phyloP scores from a whole-genome alignment of 2,888 invertebrate species.

The Junonia oenone region DNA sequence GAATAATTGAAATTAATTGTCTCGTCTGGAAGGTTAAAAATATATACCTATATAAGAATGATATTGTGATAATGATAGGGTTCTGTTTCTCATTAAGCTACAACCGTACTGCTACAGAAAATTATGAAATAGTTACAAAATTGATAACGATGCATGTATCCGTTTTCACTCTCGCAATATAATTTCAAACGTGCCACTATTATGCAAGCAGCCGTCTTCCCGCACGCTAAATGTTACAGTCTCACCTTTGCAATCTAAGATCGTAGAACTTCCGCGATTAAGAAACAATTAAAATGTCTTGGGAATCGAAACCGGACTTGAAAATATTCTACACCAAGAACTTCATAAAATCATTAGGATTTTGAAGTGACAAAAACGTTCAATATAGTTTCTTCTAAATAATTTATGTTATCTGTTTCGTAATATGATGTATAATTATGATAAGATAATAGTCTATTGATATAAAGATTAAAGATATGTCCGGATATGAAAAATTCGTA shows the following conservation, averaged over 20 bases:
- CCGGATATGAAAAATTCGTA: not conserved
- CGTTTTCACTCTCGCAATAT: slow-evolving; percentile 16
- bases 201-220: slow-evolving; percentile 27
- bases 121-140: not conserved
- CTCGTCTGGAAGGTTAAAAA: too few relatives aligned
- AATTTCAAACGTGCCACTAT: slow-evolving; percentile 22
- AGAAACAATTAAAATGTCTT: slow-evolving; percentile 31
- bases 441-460: not conserved
- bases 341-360: not conserved
- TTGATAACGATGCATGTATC: not conserved
- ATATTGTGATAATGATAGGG: too few relatives aligned
- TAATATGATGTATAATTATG: not conserved
- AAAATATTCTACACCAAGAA: not conserved
- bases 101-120: not conserved
- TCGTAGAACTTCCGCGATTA: slow-evolving; percentile 33
- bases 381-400: not conserved
- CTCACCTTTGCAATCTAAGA: slow-evolving; percentile 34
- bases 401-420: not conserved
- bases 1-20: too few relatives aligned
- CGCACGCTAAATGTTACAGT: slow-evolving; percentile 32
- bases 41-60: not conserved
- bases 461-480: not conserved
- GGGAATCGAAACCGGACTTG: slow-evolving; percentile 17
- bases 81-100: too few relatives aligned
- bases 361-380: not conserved